Evolutionary conservation across 2,797 vertebrate species (phyloP).

Genomic region (Pseudochromis fuscus): DNA sequence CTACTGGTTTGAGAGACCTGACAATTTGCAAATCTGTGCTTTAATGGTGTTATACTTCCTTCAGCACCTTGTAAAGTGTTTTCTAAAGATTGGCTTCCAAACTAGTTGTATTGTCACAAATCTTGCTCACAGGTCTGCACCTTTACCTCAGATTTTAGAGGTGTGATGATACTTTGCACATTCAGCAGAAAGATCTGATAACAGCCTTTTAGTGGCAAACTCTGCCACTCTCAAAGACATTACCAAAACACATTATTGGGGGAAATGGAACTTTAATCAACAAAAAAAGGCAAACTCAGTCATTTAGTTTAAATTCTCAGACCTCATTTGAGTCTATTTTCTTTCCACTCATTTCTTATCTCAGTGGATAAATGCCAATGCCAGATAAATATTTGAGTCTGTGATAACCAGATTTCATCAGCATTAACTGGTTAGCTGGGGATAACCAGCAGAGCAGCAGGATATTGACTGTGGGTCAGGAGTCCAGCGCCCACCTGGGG

Average conservation of each 20-base stretch:
- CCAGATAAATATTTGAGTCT: slow-evolving; percentile 4
- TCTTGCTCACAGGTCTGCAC: too few relatives aligned
- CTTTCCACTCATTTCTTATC: neutral
- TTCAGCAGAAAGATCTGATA: neutral
- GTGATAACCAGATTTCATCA: slow-evolving; percentile 1
- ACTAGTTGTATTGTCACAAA: neutral
- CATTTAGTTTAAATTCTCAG: neutral
- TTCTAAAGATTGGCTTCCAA: neutral
- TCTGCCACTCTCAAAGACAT: too few relatives aligned
- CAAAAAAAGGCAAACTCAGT: neutral
- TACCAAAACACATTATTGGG: too few relatives aligned
- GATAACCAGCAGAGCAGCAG: slow-evolving; percentile 62
- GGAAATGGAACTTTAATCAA: too few relatives aligned
- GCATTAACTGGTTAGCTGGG: slow-evolving; percentile 56
- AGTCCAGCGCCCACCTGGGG: slow-evolving; percentile 72
- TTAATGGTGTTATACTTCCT: too few relatives aligned
- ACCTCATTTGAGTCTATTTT: too few relatives aligned
- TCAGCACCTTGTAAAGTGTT: too few relatives aligned
- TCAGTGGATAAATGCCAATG: neutral
- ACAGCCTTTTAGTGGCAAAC: neutral
- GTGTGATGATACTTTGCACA: neutral
- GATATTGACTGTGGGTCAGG: slow-evolving; percentile 72
- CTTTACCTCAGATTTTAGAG: neutral
- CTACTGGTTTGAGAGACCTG: too few relatives aligned
- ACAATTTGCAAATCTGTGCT: too few relatives aligned